These are phyloP conservation scores for Dendrocopos noguchii DNA, from an alignment of 2,113 vertebrate genomes.

Conservation along the genomic window DNA sequence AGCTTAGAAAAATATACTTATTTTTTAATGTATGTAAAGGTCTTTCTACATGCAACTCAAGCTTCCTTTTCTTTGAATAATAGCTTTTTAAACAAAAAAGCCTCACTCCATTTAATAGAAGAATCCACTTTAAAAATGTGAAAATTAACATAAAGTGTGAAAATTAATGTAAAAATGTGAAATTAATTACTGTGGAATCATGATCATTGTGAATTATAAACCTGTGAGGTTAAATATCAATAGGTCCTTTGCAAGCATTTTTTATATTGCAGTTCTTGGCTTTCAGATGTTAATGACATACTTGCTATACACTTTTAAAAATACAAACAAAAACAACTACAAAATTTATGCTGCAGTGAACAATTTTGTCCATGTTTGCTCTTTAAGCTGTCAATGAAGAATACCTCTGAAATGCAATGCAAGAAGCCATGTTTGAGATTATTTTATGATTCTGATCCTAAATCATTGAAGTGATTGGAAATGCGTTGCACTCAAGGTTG, in stretches of 20 bases:
- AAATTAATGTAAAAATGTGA: no score
- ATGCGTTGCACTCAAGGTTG: not conserved
- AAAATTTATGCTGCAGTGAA: not conserved
- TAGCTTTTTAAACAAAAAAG: not conserved
- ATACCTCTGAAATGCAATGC: not conserved
- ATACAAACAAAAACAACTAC: not conserved
- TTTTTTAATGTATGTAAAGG: not conserved
- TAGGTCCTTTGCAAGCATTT: not conserved
- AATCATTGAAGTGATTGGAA: not conserved
- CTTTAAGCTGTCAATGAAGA: not conserved
- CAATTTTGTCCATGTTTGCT: not conserved
- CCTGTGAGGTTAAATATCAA: conserved; percentile 62
- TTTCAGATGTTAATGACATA: conserved; percentile 3
- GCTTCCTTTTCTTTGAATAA: not conserved
- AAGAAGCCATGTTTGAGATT: not conserved
- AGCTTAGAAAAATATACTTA: not conserved
- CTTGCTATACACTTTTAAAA: not conserved
- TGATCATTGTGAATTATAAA: not conserved
- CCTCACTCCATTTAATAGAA: fast-evolving
- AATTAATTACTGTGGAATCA: no score
- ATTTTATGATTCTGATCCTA: not conserved
- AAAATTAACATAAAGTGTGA: no score
- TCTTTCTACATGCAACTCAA: not conserved
- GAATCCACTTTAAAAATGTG: not conserved
- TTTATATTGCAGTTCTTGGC: not conserved